A percentile compares a stretch with the other conserved stretches of the same genome.
Conservation (phyloP, 2,797 vertebrate species). For the Delichon dasypus region DNA sequence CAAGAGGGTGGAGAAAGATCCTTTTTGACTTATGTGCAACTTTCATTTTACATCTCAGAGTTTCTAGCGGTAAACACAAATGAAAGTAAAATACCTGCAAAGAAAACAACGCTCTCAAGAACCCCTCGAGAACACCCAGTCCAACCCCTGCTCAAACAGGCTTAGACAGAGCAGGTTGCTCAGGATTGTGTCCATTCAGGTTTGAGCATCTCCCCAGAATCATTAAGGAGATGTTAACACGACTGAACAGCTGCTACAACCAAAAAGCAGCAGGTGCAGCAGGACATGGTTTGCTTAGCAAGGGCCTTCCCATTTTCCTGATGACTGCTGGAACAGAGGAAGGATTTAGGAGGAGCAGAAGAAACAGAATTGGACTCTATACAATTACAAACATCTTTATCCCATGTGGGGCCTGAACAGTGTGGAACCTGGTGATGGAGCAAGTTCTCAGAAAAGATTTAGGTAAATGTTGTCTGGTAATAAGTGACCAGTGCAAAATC, state of each 20-base stretch:
- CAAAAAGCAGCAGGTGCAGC: not conserved
- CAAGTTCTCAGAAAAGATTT: not conserved
- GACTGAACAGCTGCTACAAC: not conserved
- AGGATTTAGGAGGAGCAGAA: not conserved
- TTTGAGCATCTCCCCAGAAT: not conserved
- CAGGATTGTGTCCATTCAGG: not conserved
- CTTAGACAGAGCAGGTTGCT: not conserved
- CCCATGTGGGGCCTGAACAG: not conserved
- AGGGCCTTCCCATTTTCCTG: not conserved
- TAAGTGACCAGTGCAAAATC: not conserved
- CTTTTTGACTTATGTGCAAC: not conserved
- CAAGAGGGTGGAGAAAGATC: not conserved
- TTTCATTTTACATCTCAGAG: not conserved
- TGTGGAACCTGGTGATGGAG: not conserved
- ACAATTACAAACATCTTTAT: not conserved
- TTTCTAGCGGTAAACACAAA: not conserved
- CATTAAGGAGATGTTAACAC: fast-evolving
- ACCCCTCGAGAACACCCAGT: not conserved
- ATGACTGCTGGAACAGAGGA: not conserved
- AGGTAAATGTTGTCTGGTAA: not conserved
- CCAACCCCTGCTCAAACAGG: not conserved
- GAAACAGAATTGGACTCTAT: not conserved
- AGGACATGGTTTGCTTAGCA: not conserved
- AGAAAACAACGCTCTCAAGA: not conserved
- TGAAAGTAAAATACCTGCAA: not conserved